Conservation (phyloP, 1,140 invertebrate species). For the Drosophila lini region DNA sequence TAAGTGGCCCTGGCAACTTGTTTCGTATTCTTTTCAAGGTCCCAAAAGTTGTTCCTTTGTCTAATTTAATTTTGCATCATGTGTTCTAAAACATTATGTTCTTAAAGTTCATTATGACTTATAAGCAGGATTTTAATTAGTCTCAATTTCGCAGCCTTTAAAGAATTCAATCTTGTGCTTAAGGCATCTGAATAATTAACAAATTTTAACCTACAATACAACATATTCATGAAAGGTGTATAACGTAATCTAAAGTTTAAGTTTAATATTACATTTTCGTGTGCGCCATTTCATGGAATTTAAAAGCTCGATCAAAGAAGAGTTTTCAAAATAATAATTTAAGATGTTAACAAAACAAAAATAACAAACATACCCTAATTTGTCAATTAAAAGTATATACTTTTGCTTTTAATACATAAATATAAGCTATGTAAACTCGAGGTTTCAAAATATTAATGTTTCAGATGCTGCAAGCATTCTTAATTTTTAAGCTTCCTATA, state of each 20-base stretch:
- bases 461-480: neutral
- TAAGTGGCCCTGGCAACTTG: slow-evolving; percentile 24
- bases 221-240: neutral
- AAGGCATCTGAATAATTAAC: neutral
- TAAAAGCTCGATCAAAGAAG: too few relatives aligned
- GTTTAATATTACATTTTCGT: neutral
- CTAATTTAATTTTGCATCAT: slow-evolving; percentile 3
- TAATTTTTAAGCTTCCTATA: neutral
- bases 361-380: too few relatives aligned
- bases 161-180: neutral
- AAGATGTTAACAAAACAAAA: neutral
- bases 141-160: neutral
- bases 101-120: neutral
- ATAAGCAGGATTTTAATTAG: neutral
- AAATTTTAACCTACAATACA: neutral
- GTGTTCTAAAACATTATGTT: neutral
- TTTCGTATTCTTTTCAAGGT: slow-evolving; percentile 16
- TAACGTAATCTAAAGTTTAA: neutral
- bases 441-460: neutral
- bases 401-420: neutral
- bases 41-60: slow-evolving; percentile 26
- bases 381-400: neutral
- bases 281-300: neutral
- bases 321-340: too few relatives aligned
- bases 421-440: neutral